Evolutionary conservation across 2,888 invertebrate genomes (phyloP), one percentile per base, ranked within the genome.

Genomic region (Portevinia maculata): DNA sequence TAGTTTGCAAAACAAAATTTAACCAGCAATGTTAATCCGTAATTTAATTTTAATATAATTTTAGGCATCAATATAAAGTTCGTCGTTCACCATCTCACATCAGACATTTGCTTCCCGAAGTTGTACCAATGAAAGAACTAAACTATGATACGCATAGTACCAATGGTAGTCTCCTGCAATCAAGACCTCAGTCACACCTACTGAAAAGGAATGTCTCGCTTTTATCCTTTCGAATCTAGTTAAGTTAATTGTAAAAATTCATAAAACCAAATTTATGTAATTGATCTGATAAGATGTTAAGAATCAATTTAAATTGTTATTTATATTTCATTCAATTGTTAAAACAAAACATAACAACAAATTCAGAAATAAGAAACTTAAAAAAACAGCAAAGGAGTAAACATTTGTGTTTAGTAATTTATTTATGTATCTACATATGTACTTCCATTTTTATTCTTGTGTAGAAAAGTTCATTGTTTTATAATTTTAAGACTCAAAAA

Each of bases 51-150:
- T n/a, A 39, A 48, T 28, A 41, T 30, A 55, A 39, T 79, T 75
- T 73, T 84, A 91, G 91, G 85, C 89, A 90, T 84, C 89, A 90
- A 85, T 90, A 87, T 75, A 90, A 90, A 87, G 86, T 89, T 76
- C 86, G 90, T 9, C 87, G 90, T 65, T 91, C 91, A 78, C 90
- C 91, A 57, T 87, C 89, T 52, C 91, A 90, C 75, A 90, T 89
- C 81, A 87, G 90, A 62, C 90, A 91, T 84, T 88, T 91, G 81
- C 86, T 91, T 79, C 90, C 90, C 62, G 90, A 91, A 86, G 89
- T 90, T 71, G 88, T 91, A 84, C 91, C 90, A 75, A 89, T 91
- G 90, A 90, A 90, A 85, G 90, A 91, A 86, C 86, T 91, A 15
- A 89, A 87, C 84, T 88, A 88, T 69, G 90, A 90, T 73, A 87